A percentile compares a stretch with the other conserved stretches of the same genome.
These are phyloP conservation scores for Pholis gunnellus DNA, from an alignment of 2,113 vertebrate species.

Conservation along the genomic window DNA sequence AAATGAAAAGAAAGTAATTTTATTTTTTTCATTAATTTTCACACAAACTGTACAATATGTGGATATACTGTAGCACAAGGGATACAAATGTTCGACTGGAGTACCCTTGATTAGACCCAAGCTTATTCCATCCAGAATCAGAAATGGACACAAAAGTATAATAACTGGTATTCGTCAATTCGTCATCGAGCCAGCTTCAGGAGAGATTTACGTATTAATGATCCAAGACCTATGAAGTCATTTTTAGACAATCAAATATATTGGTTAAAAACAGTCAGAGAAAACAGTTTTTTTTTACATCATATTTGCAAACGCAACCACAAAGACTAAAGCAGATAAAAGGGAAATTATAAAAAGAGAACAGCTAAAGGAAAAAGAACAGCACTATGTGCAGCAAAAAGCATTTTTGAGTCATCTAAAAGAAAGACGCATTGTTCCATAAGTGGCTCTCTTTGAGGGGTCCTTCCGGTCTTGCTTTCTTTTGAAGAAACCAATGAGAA, in stretches of 20 bases:
- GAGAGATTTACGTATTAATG: slow-evolving; percentile 73
- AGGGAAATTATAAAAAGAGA: slow-evolving; percentile 41
- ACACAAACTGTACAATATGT: slow-evolving; percentile 77
- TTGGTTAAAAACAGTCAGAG: slow-evolving; percentile 71
- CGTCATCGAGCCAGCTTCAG: slow-evolving; percentile 52
- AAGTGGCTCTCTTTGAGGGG: slow-evolving; percentile 40
- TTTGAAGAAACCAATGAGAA: slow-evolving; percentile 25
- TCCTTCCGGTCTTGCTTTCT: slow-evolving; percentile 27
- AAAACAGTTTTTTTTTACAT: slow-evolving; percentile 53
- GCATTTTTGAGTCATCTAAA: slow-evolving; percentile 38
- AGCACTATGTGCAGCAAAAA: slow-evolving; percentile 60
- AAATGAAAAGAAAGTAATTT: slow-evolving; percentile 46
- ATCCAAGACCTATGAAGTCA: slow-evolving; percentile 76
- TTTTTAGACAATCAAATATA: slow-evolving; percentile 75
- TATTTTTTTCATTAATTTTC: slow-evolving; percentile 33
- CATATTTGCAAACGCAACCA: slow-evolving; percentile 66
- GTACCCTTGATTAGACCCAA: slow-evolving; percentile 49
- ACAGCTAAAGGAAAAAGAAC: slow-evolving; percentile 37
- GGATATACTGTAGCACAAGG: slow-evolving; percentile 68
- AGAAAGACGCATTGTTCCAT: slow-evolving; percentile 19
- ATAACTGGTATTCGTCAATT: slow-evolving; percentile 14
- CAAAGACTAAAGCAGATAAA: slow-evolving; percentile 63
- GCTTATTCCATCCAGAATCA: slow-evolving; percentile 44
- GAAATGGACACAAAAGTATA: slow-evolving; percentile 57
- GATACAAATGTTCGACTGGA: slow-evolving; percentile 61